phyloP scores from a whole-genome alignment of 2,797 vertebrate species.

The Ctenosaura bakeri region DNA sequence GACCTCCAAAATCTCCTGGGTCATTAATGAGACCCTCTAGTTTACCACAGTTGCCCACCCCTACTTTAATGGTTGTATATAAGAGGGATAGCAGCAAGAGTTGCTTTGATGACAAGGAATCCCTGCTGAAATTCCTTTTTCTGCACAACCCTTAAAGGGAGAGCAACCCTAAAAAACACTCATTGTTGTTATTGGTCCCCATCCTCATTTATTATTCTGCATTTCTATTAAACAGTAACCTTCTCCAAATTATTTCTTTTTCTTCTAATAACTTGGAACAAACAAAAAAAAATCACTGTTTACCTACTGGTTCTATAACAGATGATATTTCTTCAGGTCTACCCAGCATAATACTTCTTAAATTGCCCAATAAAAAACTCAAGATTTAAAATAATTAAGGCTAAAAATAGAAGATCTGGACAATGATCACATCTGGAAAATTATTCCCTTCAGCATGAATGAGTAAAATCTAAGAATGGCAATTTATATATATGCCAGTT shows the following conservation, averaged over 20 bases:
- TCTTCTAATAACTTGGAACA: not conserved
- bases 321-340: slow-evolving; percentile 10
- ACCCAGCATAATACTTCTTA: slow-evolving; percentile 23
- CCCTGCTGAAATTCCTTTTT: no score
- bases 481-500: not conserved
- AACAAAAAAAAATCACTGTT: not conserved
- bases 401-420: slow-evolving; percentile 31
- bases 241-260: not conserved
- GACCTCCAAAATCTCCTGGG: no score
- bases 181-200: no score
- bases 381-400: slow-evolving; percentile 48
- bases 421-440: slow-evolving; percentile 36
- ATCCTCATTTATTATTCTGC: not conserved
- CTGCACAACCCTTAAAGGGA: no score
- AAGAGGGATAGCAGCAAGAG: no score
- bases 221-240: not conserved
- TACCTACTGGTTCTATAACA: not conserved
- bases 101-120: no score
- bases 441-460: not conserved
- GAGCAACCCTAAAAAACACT: no score
- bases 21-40: no score
- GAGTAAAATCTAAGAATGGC: slow-evolving; percentile 28
- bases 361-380: not conserved
- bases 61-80: no score
- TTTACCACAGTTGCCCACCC: no score